phyloP scores from a whole-genome alignment of 1,140 invertebrate species.

The Lasioglossum baleicum region DNA sequence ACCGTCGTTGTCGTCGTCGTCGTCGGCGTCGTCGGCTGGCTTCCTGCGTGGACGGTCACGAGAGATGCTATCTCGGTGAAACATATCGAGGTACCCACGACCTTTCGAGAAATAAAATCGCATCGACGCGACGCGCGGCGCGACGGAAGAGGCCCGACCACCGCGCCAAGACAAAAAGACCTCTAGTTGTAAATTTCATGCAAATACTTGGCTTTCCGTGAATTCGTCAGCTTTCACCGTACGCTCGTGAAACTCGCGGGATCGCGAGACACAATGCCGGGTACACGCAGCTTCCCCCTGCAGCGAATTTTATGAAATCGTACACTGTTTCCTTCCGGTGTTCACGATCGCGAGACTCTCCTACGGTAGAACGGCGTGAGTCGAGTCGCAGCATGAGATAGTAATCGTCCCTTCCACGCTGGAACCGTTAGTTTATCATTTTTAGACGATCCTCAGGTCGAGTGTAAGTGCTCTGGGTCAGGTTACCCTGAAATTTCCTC shows the following conservation, averaged over 20 bases:
- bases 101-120: slow-evolving; percentile 39
- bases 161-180: slow-evolving; percentile 18
- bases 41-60: slow-evolving; percentile 24
- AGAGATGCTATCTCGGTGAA: slow-evolving; percentile 40
- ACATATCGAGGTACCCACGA: slow-evolving; percentile 42
- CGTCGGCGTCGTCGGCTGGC: neutral
- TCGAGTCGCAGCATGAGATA: neutral
- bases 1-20: too few species aligned
- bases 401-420: neutral
- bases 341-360: neutral
- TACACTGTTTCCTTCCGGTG: neutral
- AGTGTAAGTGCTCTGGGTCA: neutral
- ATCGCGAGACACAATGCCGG: slow-evolving; percentile 20
- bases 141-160: slow-evolving; percentile 1
- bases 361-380: neutral
- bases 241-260: slow-evolving; percentile 5
- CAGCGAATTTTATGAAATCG: slow-evolving; percentile 3
- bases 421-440: slow-evolving; percentile 13
- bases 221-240: slow-evolving; percentile 44
- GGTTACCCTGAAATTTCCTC: neutral
- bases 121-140: too few species aligned
- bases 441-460: neutral
- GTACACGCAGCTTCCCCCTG: slow-evolving; percentile 8
- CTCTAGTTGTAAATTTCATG: slow-evolving; percentile 41
- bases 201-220: slow-evolving; percentile 39